Conservation (phyloP, 2,888 invertebrate genomes). For the Sinotaia quadrata region DNA sequence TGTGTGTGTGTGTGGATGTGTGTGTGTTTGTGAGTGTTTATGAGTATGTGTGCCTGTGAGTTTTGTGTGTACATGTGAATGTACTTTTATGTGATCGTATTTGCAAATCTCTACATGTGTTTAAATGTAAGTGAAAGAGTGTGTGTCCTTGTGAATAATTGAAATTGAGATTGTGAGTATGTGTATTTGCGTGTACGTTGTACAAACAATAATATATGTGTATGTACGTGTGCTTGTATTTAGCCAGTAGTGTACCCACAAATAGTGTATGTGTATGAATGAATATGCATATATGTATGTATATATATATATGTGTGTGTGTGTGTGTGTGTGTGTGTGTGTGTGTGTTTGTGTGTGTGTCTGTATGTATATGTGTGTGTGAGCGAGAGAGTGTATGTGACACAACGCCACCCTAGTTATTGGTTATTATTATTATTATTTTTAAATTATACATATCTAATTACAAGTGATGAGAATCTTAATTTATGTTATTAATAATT, state of each 20-base stretch:
- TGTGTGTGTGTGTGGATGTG: neutral
- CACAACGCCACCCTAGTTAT: too few species aligned
- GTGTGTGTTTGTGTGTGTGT: too few species aligned
- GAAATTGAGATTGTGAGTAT: neutral
- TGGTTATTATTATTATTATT: too few species aligned
- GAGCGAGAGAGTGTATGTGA: too few species aligned
- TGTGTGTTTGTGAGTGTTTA: too few species aligned
- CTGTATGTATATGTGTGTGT: too few species aligned
- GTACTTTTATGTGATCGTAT: neutral
- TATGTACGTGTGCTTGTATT: neutral
- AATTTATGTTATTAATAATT: too few species aligned
- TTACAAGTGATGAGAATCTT: too few species aligned
- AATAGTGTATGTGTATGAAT: neutral
- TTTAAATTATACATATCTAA: too few species aligned
- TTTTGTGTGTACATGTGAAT: neutral
- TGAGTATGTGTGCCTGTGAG: neutral
- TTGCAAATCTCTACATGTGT: neutral
- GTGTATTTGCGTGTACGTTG: neutral
- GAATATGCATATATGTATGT: neutral
- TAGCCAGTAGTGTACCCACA: neutral
- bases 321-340: constrained; percentile 2
- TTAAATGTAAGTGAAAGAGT: neutral
- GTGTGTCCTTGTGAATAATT: neutral
- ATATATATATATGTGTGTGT: neutral
- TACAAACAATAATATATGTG: neutral